These are phyloP conservation scores for Sphyrna mokarran DNA, from an alignment of 2,113 vertebrate species.

Conservation along the genomic window DNA sequence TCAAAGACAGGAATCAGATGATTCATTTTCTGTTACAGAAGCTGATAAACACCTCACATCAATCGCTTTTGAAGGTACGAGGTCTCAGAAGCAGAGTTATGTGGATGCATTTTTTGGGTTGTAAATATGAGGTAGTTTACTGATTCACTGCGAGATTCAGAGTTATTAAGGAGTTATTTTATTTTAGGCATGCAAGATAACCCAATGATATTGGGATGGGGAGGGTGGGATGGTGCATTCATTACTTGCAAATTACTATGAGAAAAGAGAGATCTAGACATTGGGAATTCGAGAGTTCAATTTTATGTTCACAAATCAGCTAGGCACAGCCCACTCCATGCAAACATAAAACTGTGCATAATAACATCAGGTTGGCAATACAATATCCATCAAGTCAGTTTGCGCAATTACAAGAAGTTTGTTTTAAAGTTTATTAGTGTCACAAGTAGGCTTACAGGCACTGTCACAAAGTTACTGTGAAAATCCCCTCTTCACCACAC, in stretches of 20 bases:
- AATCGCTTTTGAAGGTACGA: neutral
- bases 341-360: no score
- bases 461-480: no score
- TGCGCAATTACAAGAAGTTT: no score
- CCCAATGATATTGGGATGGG: neutral
- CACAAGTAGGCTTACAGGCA: no score
- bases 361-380: no score
- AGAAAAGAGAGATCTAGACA: neutral
- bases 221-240: neutral
- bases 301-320: no score
- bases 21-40: neutral
- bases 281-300: no score
- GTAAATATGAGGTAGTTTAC: neutral
- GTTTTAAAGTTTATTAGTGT: no score
- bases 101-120: neutral
- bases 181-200: neutral
- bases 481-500: no score
- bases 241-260: neutral
- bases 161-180: neutral
- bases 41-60: neutral
- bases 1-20: neutral
- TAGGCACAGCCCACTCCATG: no score
- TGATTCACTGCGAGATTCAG: neutral
- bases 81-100: neutral
- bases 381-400: no score